These are phyloP conservation scores for Bufo gargarizans DNA, from an alignment of 2,113 vertebrate species.

Conservation along the genomic window DNA sequence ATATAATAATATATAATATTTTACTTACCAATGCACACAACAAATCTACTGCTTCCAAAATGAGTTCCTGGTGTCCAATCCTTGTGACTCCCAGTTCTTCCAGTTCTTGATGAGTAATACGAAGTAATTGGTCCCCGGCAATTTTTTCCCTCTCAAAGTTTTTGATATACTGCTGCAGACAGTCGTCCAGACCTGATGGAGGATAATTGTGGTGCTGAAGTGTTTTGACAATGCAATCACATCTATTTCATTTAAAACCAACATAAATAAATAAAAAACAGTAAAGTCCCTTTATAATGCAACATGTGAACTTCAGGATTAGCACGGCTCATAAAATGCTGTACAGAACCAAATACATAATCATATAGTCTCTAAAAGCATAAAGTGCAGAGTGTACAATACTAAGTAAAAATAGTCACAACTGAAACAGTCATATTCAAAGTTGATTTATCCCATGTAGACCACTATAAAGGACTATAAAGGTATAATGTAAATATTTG, in stretches of 20 bases:
- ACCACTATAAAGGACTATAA: too few relatives aligned
- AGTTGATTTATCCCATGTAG: not conserved
- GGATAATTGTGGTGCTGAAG: not conserved
- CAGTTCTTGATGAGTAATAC: conserved; percentile 95
- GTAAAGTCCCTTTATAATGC: too few relatives aligned
- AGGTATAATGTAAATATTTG: too few relatives aligned
- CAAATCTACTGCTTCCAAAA: conserved; percentile 94
- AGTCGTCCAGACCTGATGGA: conserved; percentile 89
- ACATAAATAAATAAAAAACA: not conserved
- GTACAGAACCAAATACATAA: too few relatives aligned
- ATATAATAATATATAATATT: not conserved
- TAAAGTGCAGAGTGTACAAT: not conserved
- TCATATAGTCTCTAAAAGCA: too few relatives aligned
- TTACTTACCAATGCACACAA: conserved; percentile 90
- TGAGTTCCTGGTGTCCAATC: conserved; percentile 96
- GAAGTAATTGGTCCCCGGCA: conserved; percentile 90
- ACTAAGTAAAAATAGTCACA: not conserved
- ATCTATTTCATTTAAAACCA: not conserved
- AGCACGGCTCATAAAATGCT: not conserved
- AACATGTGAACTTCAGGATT: not conserved
- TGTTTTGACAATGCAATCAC: not conserved
- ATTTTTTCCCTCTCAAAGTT: conserved; percentile 96
- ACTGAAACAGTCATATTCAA: not conserved
- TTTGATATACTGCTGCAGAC: conserved; percentile 95
- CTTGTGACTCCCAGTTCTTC: conserved; percentile 95